These are phyloP conservation scores for Tadarida brasiliensis DNA, from an alignment of 2,797 vertebrate genomes.

Conservation along the genomic window DNA sequence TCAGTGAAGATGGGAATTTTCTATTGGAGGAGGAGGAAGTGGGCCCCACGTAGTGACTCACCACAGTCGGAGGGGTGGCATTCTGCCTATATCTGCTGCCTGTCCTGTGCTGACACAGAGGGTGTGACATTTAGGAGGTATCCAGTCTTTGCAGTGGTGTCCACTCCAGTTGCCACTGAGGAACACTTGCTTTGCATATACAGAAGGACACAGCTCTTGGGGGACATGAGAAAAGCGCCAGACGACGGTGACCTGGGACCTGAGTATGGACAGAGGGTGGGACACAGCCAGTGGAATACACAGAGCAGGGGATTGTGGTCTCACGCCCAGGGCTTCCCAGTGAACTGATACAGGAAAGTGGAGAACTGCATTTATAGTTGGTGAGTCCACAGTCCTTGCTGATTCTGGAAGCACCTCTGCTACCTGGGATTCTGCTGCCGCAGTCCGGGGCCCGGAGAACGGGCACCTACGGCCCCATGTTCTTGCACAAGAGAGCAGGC, in stretches of 20 bases:
- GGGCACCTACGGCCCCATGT: not conserved
- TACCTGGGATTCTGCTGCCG: not conserved
- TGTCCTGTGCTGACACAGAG: fast-evolving
- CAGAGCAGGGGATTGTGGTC: not conserved
- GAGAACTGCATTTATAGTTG: fast-evolving
- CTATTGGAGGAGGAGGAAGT: not conserved
- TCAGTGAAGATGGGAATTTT: not conserved
- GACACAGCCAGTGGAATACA: fast-evolving
- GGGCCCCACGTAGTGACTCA: not conserved
- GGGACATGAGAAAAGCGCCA: too few relatives aligned
- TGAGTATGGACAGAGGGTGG: not conserved
- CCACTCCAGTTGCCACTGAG: not conserved
- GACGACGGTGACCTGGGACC: not conserved
- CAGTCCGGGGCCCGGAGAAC: not conserved
- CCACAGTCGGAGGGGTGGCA: fast-evolving
- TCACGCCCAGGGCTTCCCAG: not conserved
- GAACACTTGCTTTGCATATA: too few relatives aligned
- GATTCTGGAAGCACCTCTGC: not conserved
- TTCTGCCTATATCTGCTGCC: not conserved
- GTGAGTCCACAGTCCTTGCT: not conserved
- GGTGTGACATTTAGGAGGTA: not conserved
- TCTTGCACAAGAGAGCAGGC: not conserved
- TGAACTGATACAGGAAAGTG: not conserved
- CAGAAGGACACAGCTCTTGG: not conserved
- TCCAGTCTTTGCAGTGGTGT: fast-evolving